Percentiles rank a stretch among this genome's conserved stretches.
Evolutionary conservation across 2,888 invertebrate species (phyloP).

Genomic region (Drosophila mulleri): DNA sequence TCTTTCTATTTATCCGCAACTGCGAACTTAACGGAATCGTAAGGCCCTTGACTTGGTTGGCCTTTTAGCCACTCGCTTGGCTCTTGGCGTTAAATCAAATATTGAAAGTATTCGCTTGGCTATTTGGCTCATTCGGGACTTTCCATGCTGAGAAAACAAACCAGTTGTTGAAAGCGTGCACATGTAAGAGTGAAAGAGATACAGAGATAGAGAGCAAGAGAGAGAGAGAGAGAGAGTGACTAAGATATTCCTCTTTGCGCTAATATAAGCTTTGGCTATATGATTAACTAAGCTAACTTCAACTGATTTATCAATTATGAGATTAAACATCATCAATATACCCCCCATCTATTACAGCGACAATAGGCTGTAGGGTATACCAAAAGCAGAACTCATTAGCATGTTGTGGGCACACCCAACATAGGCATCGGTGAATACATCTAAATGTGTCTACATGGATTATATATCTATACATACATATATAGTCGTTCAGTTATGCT

Average conservation of each 20-base stretch:
- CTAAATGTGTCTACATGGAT: not conserved
- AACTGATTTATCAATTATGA: not conserved
- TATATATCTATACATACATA: not conserved
- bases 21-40: slow-evolving; percentile 4
- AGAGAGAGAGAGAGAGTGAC: not conserved
- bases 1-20: not conserved
- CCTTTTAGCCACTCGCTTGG: slow-evolving; percentile 12
- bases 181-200: not conserved
- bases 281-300: not conserved
- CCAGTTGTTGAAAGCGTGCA: slow-evolving; percentile 30
- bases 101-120: slow-evolving; percentile 26
- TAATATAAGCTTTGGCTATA: not conserved
- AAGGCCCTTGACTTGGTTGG: slow-evolving; percentile 16
- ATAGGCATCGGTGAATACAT: not conserved
- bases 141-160: slow-evolving; percentile 40
- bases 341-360: not conserved
- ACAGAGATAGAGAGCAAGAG: not conserved
- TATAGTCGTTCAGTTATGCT: slow-evolving; percentile 5
- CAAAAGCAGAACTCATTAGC: slow-evolving; percentile 40
- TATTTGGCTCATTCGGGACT: slow-evolving; percentile 15
- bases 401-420: slow-evolving; percentile 8
- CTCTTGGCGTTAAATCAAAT: slow-evolving; percentile 20
- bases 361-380: not conserved
- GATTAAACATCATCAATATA: not conserved
- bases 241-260: not conserved